Conservation (phyloP, 2,888 invertebrate species). For the Lithophane socia region DNA sequence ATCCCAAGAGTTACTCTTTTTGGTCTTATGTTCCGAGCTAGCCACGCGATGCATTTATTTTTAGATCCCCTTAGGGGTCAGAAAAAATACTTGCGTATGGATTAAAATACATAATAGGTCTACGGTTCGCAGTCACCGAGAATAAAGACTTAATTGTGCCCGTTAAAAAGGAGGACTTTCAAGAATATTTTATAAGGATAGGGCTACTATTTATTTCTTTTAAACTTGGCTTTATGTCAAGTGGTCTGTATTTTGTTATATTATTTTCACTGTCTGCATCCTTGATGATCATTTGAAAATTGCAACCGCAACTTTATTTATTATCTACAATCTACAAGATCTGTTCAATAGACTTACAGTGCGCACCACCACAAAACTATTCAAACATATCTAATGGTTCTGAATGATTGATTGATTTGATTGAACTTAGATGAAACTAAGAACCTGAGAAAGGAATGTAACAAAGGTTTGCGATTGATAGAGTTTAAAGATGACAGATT, state of each 20-base stretch:
- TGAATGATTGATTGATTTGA: conserved; percentile 15
- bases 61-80: conserved; percentile 54
- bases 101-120: conserved; percentile 56
- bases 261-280: conserved; percentile 10
- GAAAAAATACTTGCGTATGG: conserved; percentile 58
- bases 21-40: conserved; percentile 43
- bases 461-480: not conserved
- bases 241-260: conserved; percentile 7
- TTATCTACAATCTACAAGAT: not conserved
- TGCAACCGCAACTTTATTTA: conserved; percentile 34
- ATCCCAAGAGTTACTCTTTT: conserved; percentile 47
- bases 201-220: conserved; percentile 37
- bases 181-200: conserved; percentile 54
- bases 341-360: conserved; percentile 13
- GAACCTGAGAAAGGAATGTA: not conserved
- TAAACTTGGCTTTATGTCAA: conserved; percentile 1
- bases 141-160: conserved; percentile 55
- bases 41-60: conserved; percentile 63
- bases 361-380: conserved; percentile 19
- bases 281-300: conserved; percentile 27
- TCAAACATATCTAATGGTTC: conserved; percentile 27
- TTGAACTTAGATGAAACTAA: conserved; percentile 17
- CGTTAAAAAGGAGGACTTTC: conserved; percentile 46
- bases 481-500: not conserved
- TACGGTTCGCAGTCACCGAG: conserved; percentile 52